Base-by-base conservation (phyloP, 1,140 invertebrate genomes). In the Bombus affinis region DNA sequence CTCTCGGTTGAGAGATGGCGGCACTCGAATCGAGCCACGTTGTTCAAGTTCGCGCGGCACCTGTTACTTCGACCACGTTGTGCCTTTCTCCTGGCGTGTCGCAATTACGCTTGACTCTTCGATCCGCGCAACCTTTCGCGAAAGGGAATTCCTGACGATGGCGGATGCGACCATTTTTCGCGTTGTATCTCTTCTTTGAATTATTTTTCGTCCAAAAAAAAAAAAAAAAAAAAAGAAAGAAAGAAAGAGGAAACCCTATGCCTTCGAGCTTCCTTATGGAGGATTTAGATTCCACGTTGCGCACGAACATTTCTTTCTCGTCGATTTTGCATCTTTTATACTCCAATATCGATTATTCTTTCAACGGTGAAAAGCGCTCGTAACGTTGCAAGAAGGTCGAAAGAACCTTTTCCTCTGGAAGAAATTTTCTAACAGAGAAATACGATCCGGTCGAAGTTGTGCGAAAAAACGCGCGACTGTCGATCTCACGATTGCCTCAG, bases 1-100 rank as follows among this genome's bases (percentile, higher is more conserved):
- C 44, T 4, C 47, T 73, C 35, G 18, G 47, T 88, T 25, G 80
- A 62, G 65, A 90, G 90, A 91, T 91, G 90, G 90, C 90, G 90
- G 59, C 89, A 91, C 90, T 68, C 62, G 71, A 88, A 79, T 53
- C 42, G 37, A 59, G 80, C 59, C 70, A n/a, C 70, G 57, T 57
- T 44, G 32, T 68, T 74, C 68, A 39, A 82, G 57, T 47, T 72
- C 32, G 42, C 57, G 44, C 71, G 68, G 75, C 90, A 91, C 90
- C 89, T 91, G 90, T 91, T 90, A 77, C 83, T 86, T n/a, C 28
- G 32, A 76, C 35, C 80, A 70, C 78, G 65, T 78, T 76, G 4
- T 0, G 66, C 86, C 89, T 90, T 88, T 88, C 89, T 82, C 86
- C 22, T 25, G 18, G 18, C 47, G 81, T 90, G 85, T 85, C 74